Percentiles rank a stretch among this genome's conserved stretches.
phyloP scores from a whole-genome alignment of 2,113 vertebrate genomes.

The Isurus oxyrinchus region DNA sequence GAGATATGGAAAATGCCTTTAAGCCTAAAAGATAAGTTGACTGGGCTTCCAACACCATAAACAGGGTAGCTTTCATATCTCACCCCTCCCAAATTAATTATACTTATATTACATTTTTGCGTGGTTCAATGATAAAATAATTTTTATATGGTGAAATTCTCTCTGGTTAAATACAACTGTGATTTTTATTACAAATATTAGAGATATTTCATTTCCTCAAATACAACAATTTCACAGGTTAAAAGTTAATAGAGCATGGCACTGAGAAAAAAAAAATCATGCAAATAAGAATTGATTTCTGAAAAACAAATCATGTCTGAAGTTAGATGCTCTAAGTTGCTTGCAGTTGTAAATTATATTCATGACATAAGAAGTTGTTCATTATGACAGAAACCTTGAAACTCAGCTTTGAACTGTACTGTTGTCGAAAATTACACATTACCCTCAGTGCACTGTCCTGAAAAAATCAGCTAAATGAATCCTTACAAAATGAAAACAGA shows the following conservation, averaged over 20 bases:
- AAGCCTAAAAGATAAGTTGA: background rate
- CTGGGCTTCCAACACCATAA: background rate
- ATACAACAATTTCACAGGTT: background rate
- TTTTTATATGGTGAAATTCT: background rate
- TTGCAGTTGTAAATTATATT: background rate
- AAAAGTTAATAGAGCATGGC: background rate
- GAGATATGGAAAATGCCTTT: background rate
- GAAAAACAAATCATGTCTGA: background rate
- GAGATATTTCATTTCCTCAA: background rate
- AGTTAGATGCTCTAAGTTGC: background rate
- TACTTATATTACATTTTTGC: background rate
- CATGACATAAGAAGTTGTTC: background rate
- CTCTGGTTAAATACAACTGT: no score
- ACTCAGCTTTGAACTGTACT: background rate
- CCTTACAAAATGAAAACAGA: background rate
- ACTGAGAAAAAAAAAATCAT: background rate
- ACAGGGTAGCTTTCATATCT: background rate
- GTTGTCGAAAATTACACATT: background rate
- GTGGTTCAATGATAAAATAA: background rate
- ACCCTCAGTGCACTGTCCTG: no score
- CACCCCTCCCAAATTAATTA: background rate
- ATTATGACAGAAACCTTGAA: background rate
- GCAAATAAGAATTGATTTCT: background rate
- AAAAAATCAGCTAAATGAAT: no score
- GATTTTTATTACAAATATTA: no score